Conservation (phyloP, 30 jellyfish, hydroid and myxozoan genomes). For the Sanderia malayensis region DNA sequence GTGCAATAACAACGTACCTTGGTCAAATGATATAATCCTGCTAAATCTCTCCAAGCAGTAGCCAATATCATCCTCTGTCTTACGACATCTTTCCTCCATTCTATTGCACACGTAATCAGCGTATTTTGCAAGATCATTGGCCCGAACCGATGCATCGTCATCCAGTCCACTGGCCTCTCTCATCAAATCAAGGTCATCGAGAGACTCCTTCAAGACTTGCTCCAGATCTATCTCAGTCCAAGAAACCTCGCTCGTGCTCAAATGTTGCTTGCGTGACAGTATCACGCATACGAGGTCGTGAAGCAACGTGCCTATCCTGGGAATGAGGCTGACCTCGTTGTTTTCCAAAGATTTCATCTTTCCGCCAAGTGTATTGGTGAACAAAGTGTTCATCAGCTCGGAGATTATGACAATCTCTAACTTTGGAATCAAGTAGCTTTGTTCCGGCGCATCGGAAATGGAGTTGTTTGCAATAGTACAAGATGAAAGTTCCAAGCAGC, state of each 20-base stretch:
- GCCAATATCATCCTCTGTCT: slow-evolving; percentile 49
- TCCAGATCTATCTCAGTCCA: slow-evolving; percentile 63
- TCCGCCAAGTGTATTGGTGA: neutral
- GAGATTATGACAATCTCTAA: slow-evolving; percentile 50
- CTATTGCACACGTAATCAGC: slow-evolving; percentile 31
- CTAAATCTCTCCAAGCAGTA: slow-evolving; percentile 41
- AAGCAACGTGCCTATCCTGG: slow-evolving; percentile 6
- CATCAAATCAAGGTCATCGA: slow-evolving; percentile 53
- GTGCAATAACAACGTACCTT: slow-evolving; percentile 36
- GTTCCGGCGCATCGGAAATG: neutral
- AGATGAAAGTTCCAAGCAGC: slow-evolving; percentile 10
- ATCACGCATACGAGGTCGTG: slow-evolving; percentile 35
- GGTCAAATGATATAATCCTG: slow-evolving; percentile 11
- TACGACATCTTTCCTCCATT: slow-evolving; percentile 43
- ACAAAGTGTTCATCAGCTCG: slow-evolving; percentile 40
- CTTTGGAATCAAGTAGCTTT: slow-evolving; percentile 3
- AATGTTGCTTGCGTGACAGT: slow-evolving; percentile 16
- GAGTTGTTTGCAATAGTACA: neutral
- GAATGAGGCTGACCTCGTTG: neutral
- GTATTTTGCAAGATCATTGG: slow-evolving; percentile 35
- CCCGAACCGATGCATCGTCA: slow-evolving; percentile 25
- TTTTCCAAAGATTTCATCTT: no score
- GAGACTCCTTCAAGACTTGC: slow-evolving; percentile 47
- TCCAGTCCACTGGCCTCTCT: slow-evolving; percentile 19
- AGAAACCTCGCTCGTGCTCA: slow-evolving; percentile 28